Percentiles rank a stretch among this genome's conserved stretches.
phyloP scores from a whole-genome alignment of 2,113 vertebrate genomes.

The Plectropomus leopardus region DNA sequence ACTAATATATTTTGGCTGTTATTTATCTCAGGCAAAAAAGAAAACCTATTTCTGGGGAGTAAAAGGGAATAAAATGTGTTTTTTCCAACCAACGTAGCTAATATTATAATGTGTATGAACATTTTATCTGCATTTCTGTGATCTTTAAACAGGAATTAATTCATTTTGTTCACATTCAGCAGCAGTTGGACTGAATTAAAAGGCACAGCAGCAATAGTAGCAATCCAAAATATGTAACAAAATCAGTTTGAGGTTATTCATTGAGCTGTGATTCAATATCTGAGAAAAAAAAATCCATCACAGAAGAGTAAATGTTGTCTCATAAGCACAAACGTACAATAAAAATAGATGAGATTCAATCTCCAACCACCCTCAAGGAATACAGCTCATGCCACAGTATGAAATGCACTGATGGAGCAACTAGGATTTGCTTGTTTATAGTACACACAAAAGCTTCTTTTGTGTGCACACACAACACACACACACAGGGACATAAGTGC shows the following conservation, averaged over 20 bases:
- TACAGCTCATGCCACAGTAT: neutral
- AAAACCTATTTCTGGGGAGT: conserved; percentile 8
- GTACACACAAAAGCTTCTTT: neutral
- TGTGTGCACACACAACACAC: neutral
- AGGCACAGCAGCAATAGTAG: neutral
- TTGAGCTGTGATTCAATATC: neutral
- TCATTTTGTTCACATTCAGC: conserved; percentile 19
- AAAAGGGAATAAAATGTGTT: conserved; percentile 23
- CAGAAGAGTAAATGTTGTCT: conserved; percentile 10
- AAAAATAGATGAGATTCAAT: conserved; percentile 11
- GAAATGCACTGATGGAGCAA: neutral
- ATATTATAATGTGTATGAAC: conserved; percentile 4
- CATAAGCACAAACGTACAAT: neutral
- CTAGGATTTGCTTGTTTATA: conserved; percentile 1
- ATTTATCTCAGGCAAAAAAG: conserved; percentile 62
- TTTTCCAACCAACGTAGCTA: conserved; percentile 8
- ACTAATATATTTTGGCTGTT: conserved; percentile 74
- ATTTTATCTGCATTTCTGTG: neutral
- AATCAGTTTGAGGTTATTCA: neutral
- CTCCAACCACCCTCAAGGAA: neutral
- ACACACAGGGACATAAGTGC: neutral
- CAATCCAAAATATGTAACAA: neutral
- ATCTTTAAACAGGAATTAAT: conserved; percentile 5
- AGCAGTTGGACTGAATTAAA: conserved; percentile 19
- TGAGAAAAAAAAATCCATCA: neutral